Base-by-base conservation (phyloP, 2,888 invertebrate species). In the Protula sp. region DNA sequence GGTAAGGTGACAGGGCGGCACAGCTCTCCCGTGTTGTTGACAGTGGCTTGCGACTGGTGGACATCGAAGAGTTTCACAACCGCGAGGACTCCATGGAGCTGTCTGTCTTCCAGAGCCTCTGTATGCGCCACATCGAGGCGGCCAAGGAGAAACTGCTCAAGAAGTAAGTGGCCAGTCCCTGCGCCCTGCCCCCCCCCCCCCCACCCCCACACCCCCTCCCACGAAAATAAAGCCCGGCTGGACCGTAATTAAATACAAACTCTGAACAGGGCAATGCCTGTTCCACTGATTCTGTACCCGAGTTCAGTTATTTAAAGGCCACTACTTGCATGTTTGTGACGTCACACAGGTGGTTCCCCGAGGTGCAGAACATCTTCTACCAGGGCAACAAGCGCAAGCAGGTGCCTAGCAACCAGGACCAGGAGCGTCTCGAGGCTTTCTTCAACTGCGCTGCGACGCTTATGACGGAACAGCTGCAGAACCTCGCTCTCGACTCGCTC, bases 381-480 rank as follows among this genome's bases (percentile, higher is more conserved):
- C 77, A 65, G 61, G 81, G 78, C 22, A 80, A 79, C 73, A 80
- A 80, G 70, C 71, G 79, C 54, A 76, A 81, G 66, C 76, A 74
- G 65, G 79, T 82, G 47, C 81, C 81, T 22, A 78, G 76, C 65
- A 77, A 76, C 64, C 75, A 76, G 57, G 87, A 88, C 67, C 85
- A 84, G 24, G 84, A 84, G 19, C 85, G 87, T 75, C 86, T 89
- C 79, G 86, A 85, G 69, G 86, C 87, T 51, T 93, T 93, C 80
- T 94, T 89, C 78, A 89, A 92, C 77, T 89, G 91, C 71, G 87
- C 92, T 1, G 89, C 89, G 0, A 88, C 89, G 30, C 84, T 94
- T 47, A 94, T 94, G 94, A 90, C 92, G 0, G 88, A 88, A 70
- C 91, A 93, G 72, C 82, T 95, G 59, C 92, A 93, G 78, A 87